A percentile compares a stretch with the other conserved stretches of the same genome.
These are phyloP conservation scores for Torymus tubicola DNA, from an alignment of 2,888 invertebrate species.

Conservation along the genomic window DNA sequence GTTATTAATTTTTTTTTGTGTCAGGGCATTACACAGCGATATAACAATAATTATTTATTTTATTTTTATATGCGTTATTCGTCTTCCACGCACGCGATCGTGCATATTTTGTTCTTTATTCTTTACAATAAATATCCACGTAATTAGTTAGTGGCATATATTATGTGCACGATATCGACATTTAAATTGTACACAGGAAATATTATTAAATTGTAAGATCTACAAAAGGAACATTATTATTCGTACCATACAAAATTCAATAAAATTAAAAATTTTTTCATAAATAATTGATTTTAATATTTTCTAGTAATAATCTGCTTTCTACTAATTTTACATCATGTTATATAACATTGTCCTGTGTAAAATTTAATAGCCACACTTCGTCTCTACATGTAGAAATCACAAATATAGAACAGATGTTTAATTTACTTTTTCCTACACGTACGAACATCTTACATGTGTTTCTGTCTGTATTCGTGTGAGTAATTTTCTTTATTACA, in stretches of 20 bases:
- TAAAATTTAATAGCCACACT: constrained; percentile 1
- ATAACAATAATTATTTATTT: constrained; percentile 39
- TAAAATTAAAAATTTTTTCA: too few relatives aligned
- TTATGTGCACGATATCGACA: constrained; percentile 41
- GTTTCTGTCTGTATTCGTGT: constrained; percentile 56
- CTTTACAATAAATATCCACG: constrained; percentile 62
- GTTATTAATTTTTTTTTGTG: constrained; percentile 38
- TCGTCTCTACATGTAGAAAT: constrained; percentile 47
- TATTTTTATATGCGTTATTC: constrained; percentile 21
- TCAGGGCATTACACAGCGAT: constrained; percentile 44
- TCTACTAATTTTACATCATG: background rate
- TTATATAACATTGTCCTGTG: constrained; percentile 60
- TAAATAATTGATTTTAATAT: too few relatives aligned
- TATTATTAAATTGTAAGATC: constrained; percentile 32
- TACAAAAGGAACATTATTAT: constrained; percentile 29
- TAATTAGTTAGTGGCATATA: constrained; percentile 58
- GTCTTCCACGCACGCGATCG: constrained; percentile 37
- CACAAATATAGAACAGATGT: constrained; percentile 47
- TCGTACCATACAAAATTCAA: background rate
- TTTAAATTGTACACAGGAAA: constrained; percentile 31
- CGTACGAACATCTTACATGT: constrained; percentile 35
- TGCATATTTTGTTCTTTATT: background rate
- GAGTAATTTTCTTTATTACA: constrained; percentile 67
- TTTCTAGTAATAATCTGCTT: too few relatives aligned
- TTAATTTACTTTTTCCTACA: constrained; percentile 45